A percentile compares a stretch with the other conserved stretches of the same genome.
phyloP scores from a whole-genome alignment of 2,113 vertebrate species.

The Pelecanoides urinatrix region DNA sequence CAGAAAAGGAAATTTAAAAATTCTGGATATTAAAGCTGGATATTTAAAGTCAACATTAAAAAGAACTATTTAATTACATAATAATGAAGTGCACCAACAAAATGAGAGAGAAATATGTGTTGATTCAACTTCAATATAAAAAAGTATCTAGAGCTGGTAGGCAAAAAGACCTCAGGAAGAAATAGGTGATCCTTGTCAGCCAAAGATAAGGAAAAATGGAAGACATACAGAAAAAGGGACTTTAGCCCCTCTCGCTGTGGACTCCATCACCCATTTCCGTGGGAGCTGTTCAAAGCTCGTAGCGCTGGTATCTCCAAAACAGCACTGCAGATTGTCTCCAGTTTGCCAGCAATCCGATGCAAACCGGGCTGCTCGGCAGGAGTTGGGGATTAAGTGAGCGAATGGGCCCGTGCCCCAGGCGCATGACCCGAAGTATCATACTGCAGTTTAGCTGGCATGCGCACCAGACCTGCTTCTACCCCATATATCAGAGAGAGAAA shows the following conservation, averaged over 20 bases:
- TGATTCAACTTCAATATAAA: not conserved
- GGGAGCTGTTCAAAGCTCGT: not conserved
- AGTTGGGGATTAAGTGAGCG: not conserved
- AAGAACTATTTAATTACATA: not conserved
- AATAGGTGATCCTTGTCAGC: not conserved
- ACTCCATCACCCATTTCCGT: not conserved
- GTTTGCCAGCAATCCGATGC: not conserved
- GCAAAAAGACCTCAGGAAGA: not conserved
- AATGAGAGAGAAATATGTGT: not conserved
- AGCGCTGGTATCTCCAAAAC: not conserved
- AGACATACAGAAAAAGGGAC: not conserved
- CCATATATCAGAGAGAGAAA: not conserved
- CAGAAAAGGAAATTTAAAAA: not conserved
- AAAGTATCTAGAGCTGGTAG: not conserved
- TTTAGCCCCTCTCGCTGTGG: not conserved
- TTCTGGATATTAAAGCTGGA: not conserved
- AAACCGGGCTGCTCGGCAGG: not conserved
- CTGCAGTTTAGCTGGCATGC: not conserved
- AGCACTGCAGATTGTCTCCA: not conserved
- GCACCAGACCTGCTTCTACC: not conserved
- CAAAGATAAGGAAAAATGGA: not conserved
- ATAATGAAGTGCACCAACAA: accelerated
- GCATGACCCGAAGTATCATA: accelerated
- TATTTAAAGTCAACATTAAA: not conserved
- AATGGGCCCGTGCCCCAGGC: not conserved